Evolutionary conservation across 1,140 invertebrate species (phyloP).

Genomic region (Pseudomyrmex dendroicus): DNA sequence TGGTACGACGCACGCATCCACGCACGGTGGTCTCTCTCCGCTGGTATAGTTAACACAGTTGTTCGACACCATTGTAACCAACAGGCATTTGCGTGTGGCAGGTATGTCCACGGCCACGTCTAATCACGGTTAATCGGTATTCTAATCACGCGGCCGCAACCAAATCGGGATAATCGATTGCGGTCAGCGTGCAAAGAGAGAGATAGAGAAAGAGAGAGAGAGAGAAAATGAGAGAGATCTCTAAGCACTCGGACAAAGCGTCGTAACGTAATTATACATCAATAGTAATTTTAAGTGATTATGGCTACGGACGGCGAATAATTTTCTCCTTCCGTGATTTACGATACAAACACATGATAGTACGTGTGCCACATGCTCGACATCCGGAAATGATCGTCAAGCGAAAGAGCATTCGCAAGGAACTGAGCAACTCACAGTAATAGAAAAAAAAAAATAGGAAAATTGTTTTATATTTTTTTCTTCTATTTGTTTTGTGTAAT

Average conservation of each 20-base stretch:
- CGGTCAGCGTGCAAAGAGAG: constrained; percentile 7
- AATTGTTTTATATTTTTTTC: neutral
- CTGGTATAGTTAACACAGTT: constrained; percentile 52
- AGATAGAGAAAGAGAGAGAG: too few species aligned
- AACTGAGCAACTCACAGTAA: neutral
- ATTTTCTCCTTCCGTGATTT: constrained; percentile 42
- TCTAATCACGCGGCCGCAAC: constrained; percentile 50
- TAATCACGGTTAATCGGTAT: constrained; percentile 61
- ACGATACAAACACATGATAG: constrained; percentile 33
- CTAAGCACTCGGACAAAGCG: constrained; percentile 23
- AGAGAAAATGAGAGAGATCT: too few species aligned
- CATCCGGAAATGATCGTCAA: constrained; percentile 26
- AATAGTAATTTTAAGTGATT: constrained; percentile 15
- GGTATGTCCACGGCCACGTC: constrained; percentile 55
- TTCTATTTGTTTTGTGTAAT: neutral
- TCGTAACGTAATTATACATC: constrained; percentile 42
- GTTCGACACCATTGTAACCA: constrained; percentile 58
- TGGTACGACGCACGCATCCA: constrained; percentile 32
- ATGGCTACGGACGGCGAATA: constrained; percentile 34
- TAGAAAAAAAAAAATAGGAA: too few species aligned
- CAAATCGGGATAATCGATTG: constrained; percentile 60
- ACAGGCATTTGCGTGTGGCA: constrained; percentile 57
- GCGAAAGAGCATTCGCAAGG: neutral
- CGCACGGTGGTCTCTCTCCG: constrained; percentile 21
- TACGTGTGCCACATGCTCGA: neutral